A percentile compares a stretch with the other conserved stretches of the same genome.
Conservation (phyloP, 2,797 vertebrate genomes). For the Calcarius lapponicus region DNA sequence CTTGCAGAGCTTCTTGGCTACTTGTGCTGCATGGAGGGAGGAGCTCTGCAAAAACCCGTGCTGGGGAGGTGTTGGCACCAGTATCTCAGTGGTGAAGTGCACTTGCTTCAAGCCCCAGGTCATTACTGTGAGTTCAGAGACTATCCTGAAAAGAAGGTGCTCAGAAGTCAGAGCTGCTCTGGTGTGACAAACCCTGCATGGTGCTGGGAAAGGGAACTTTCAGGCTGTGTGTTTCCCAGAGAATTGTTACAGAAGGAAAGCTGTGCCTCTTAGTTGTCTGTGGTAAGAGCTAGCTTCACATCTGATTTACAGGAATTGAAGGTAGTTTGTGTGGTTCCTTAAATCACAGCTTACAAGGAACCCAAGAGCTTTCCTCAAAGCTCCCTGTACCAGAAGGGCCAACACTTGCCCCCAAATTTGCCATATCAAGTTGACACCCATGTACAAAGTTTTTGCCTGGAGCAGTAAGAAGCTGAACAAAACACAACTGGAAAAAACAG, state of each 20-base stretch:
- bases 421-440: not conserved
- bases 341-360: not conserved
- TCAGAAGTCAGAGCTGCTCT: not conserved
- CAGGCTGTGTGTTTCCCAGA: not conserved
- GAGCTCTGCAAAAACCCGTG: not conserved
- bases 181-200: accelerated
- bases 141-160: not conserved
- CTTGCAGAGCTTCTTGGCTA: not conserved
- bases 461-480: not conserved
- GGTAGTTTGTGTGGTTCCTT: not conserved
- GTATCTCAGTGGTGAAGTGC: not conserved
- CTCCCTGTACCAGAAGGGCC: not conserved
- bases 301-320: not conserved
- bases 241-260: not conserved
- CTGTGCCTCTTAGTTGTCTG: not conserved
- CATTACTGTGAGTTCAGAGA: not conserved
- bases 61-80: not conserved
- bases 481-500: not conserved
- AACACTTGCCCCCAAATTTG: not conserved
- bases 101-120: not conserved
- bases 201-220: not conserved
- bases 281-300: not conserved
- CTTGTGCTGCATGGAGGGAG: not conserved
- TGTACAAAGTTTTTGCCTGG: not conserved
- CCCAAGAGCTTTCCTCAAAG: not conserved